Evolutionary conservation across 2,797 vertebrate species (phyloP).

Genomic region (Muscicapa striata): DNA sequence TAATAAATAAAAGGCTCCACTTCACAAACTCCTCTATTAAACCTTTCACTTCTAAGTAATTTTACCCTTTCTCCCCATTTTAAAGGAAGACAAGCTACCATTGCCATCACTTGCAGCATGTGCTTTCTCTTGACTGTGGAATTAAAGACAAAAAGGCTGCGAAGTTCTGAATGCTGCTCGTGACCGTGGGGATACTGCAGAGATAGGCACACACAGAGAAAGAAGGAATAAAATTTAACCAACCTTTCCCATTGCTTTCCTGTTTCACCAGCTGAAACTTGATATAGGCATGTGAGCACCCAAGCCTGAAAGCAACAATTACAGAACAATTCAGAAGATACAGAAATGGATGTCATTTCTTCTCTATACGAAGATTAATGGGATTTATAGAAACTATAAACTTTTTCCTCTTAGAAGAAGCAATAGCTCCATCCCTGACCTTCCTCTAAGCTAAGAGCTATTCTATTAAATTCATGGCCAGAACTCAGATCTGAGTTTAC

Average conservation of each 20-base stretch:
- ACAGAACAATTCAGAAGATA: background rate
- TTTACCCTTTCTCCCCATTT: background rate
- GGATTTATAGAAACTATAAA: background rate
- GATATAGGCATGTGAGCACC: slow-evolving; percentile 81
- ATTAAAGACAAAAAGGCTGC: background rate
- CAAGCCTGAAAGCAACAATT: slow-evolving; percentile 74
- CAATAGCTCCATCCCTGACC: background rate
- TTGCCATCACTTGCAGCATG: background rate
- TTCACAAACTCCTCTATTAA: background rate
- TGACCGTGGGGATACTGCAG: background rate
- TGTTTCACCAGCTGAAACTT: slow-evolving; percentile 88
- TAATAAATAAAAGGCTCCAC: background rate
- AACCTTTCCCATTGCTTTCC: slow-evolving; percentile 83
- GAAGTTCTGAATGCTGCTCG: background rate
- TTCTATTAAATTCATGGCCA: background rate
- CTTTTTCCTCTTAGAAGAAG: background rate
- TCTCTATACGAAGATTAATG: background rate
- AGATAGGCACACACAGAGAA: background rate
- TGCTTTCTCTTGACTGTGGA: background rate
- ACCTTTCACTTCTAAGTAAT: background rate
- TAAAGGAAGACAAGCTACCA: background rate
- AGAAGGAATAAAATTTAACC: slow-evolving; percentile 1
- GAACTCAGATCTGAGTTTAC: background rate
- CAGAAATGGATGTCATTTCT: background rate
- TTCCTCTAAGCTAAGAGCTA: background rate